Conservation (phyloP, 2,113 vertebrate genomes). For the Pygoscelis adeliae region DNA sequence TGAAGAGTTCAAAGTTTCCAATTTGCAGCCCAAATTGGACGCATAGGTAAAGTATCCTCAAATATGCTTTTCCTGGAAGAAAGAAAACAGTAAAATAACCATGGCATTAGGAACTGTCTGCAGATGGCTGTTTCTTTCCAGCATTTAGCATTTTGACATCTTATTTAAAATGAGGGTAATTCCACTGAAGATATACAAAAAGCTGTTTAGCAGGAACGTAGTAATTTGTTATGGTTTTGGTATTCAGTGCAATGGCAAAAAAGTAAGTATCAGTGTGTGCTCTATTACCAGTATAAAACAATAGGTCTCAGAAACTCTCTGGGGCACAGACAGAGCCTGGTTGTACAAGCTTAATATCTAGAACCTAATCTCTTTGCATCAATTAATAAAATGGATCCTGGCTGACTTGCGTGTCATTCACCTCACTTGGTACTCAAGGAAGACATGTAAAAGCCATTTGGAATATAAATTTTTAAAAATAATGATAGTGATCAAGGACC, state of each 20-base stretch:
- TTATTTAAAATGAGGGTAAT: not conserved
- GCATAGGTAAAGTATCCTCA: not conserved
- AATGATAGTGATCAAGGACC: not conserved
- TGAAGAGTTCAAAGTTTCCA: not conserved
- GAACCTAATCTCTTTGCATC: constrained; percentile 30
- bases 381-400: constrained; percentile 44
- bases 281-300: not conserved
- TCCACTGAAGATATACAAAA: not conserved
- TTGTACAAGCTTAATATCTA: not conserved
- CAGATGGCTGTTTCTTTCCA: not conserved
- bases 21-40: not conserved
- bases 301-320: not conserved
- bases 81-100: not conserved
- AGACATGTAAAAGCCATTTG: constrained; percentile 37
- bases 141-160: not conserved
- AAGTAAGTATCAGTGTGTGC: not conserved
- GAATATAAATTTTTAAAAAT: constrained; percentile 40
- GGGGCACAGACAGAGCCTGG: not conserved
- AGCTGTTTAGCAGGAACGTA: not conserved
- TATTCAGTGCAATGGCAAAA: not conserved
- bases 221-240: not conserved
- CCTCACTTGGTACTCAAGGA: not conserved
- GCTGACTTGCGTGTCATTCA: not conserved
- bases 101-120: not conserved
- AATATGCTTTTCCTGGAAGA: not conserved